Percentiles rank a stretch among this genome's conserved stretches.
phyloP scores from a whole-genome alignment of 2,797 vertebrate species.

The Orestias chungarensis region DNA sequence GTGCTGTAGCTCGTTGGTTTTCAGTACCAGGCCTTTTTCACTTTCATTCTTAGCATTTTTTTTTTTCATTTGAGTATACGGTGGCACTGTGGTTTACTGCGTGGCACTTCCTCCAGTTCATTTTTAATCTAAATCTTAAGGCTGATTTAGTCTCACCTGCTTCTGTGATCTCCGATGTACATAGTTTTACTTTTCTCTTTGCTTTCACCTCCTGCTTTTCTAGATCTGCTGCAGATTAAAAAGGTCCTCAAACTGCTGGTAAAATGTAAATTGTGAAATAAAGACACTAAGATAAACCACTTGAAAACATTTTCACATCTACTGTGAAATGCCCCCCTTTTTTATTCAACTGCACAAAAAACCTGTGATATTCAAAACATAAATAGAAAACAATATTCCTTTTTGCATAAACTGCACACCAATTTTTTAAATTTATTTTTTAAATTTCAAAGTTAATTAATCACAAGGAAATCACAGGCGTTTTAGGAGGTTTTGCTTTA shows the following conservation, averaged over 20 bases:
- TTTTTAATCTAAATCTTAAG: slow-evolving; percentile 22
- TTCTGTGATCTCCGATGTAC: slow-evolving; percentile 20
- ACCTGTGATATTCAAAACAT: not conserved
- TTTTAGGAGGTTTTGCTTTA: not conserved
- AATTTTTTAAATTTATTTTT: no score
- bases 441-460: not conserved
- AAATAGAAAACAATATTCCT: not conserved
- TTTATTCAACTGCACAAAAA: not conserved
- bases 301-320: not conserved
- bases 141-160: slow-evolving; percentile 30
- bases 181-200: slow-evolving; percentile 39
- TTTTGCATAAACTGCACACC: not conserved
- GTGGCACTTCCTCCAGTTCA: slow-evolving; percentile 5
- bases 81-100: slow-evolving; percentile 8
- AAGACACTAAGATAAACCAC: not conserved
- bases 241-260: not conserved
- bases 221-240: slow-evolving; percentile 35
- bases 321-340: not conserved
- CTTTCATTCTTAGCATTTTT: slow-evolving; percentile 22
- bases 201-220: slow-evolving; percentile 40
- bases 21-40: slow-evolving; percentile 10
- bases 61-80: slow-evolving; percentile 1
- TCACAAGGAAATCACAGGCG: not conserved
- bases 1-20: slow-evolving; percentile 25
- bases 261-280: not conserved